Evolutionary conservation across 1,140 invertebrate species (phyloP), one percentile per base, ranked within the genome.

Genomic region (Zaprionus lachaisei): DNA sequence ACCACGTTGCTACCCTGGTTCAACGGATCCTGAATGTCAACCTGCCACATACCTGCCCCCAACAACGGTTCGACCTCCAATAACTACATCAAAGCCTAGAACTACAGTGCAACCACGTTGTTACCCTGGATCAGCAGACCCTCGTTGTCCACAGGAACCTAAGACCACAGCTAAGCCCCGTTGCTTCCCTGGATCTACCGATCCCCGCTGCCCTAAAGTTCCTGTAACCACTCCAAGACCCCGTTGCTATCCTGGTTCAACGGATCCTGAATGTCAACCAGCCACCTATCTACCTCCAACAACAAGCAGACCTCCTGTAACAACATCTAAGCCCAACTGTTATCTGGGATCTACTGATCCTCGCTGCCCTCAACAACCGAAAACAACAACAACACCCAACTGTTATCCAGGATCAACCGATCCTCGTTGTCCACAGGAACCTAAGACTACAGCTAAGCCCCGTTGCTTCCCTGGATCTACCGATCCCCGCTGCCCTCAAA

Each of bases 151-250:
- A 69, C 61, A 58, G 31, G 34, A 17, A 1, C 54, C 68, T 0
- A 61, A 2, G 5, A 57, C 79, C 2, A 81, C 92, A 74, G 4
- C 77, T 24, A 77, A 60, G n/a, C 83, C 79, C 37, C 28, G 62
- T 85, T 93, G 93, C 72, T 94, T 83, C 75, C 93, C 92, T 6
- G 94, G 94, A 41, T 93, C 92, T 12, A 77, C 72, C 6, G 92
- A 93, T 75, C 90, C 93, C 26, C 62, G 83, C 26, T 93, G 93
- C 63, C 90, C 90, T 7, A 80, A 77, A 72, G 44, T 72, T 20
- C 66, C 79, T 5, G 49, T 22, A 14, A 65, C 61, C 5, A 65
- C 70, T 14, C n/a, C 28, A 5, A 4, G 20, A 28, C 54, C 55
- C 0, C 28, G 15, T 6, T 72, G 79, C 77, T 34, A 77, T 62